Conservation (phyloP, 2,888 invertebrate species). For the Megalurothrips usitatus region DNA sequence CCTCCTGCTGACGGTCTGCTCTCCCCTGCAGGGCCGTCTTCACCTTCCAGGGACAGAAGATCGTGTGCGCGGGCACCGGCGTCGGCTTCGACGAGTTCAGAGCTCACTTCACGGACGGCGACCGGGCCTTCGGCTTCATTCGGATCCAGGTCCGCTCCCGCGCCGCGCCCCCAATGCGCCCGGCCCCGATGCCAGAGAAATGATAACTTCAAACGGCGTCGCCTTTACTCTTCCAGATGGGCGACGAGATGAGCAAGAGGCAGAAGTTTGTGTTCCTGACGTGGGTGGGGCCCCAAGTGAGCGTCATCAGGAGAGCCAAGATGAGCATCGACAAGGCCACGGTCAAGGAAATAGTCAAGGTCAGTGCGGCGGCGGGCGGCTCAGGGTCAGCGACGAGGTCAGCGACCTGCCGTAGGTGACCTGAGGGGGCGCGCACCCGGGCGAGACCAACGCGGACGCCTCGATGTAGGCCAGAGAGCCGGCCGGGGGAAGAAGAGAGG, state of each 20-base stretch:
- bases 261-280: conserved; percentile 74
- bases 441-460: too few species aligned
- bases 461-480: too few species aligned
- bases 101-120: conserved; percentile 64
- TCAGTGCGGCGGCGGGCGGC: conserved; percentile 41
- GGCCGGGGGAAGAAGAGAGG: too few species aligned
- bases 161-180: neutral
- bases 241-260: conserved; percentile 77
- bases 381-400: neutral
- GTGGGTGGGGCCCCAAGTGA: conserved; percentile 71
- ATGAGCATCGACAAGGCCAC: conserved; percentile 77
- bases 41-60: conserved; percentile 66
- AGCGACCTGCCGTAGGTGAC: too few species aligned
- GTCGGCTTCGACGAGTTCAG: conserved; percentile 65
- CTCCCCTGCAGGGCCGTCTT: conserved; percentile 61
- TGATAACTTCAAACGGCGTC: conserved; percentile 18
- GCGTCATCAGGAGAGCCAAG: conserved; percentile 72
- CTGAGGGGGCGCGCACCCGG: too few species aligned
- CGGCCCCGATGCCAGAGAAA: neutral
- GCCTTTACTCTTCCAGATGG: conserved; percentile 56
- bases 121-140: conserved; percentile 70
- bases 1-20: neutral
- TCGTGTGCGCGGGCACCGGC: conserved; percentile 63
- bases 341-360: conserved; percentile 70
- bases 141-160: conserved; percentile 48